phyloP scores from a whole-genome alignment of 2,888 invertebrate species.

The Epirrhoe tristata region DNA sequence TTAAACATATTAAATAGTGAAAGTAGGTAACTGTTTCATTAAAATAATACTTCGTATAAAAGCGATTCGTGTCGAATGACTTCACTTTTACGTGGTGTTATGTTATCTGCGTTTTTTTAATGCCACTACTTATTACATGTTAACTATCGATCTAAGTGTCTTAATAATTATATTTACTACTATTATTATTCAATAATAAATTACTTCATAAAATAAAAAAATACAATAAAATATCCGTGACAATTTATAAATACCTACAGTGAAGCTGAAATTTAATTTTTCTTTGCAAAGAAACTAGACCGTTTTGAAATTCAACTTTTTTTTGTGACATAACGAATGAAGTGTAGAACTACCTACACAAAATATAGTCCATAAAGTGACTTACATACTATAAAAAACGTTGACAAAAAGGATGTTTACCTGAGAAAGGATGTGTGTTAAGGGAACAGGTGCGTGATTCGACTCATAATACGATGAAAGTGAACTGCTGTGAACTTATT shows the following conservation, averaged over 20 bases:
- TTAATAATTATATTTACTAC: neutral
- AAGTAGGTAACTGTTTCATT: constrained; percentile 17
- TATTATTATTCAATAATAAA: neutral
- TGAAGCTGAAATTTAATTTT: too few relatives aligned
- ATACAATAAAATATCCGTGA: too few relatives aligned
- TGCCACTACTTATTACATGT: neutral
- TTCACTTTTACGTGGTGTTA: constrained; percentile 1
- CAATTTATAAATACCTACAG: too few relatives aligned
- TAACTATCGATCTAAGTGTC: neutral
- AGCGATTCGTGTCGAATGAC: neutral
- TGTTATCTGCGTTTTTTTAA: neutral
- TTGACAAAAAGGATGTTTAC: constrained; percentile 7
- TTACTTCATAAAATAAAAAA: too few relatives aligned
- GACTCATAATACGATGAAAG: constrained; percentile 25
- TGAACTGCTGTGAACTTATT: constrained; percentile 6
- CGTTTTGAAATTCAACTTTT: too few relatives aligned
- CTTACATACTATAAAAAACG: too few relatives aligned
- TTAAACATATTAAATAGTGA: constrained; percentile 1
- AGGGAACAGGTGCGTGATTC: constrained; percentile 27
- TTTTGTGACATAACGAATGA: too few relatives aligned
- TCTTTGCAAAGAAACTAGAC: too few relatives aligned
- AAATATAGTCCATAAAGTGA: too few relatives aligned
- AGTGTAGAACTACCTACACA: too few relatives aligned
- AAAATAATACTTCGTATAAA: neutral
- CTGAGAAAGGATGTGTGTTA: constrained; percentile 27